A percentile compares a stretch with the other conserved stretches of the same genome.
These are phyloP conservation scores for Caenorhabditis briggsae DNA, from an alignment of 1,140 invertebrate genomes.

Conservation along the genomic window DNA sequence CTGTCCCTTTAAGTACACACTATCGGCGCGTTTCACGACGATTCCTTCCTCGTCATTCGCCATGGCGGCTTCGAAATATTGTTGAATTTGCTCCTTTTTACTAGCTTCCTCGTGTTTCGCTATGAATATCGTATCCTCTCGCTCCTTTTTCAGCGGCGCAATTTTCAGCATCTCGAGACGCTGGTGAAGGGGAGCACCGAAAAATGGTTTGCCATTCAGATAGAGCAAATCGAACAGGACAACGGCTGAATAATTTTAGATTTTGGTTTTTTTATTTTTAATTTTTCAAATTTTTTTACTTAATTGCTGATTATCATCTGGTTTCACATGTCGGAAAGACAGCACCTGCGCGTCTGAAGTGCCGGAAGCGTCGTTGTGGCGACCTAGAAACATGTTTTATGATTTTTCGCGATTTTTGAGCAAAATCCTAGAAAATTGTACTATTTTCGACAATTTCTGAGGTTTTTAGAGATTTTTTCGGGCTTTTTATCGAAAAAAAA, in stretches of 20 bases:
- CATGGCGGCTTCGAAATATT: constrained; percentile 48
- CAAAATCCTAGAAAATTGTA: too few relatives aligned
- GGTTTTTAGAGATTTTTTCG: too few relatives aligned
- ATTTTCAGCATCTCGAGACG: constrained; percentile 51
- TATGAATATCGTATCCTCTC: constrained; percentile 49
- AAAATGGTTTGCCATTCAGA: constrained; percentile 32
- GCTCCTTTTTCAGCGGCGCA: constrained; percentile 44
- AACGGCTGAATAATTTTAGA: neutral
- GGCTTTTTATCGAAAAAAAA: too few relatives aligned
- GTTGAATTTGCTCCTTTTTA: constrained; percentile 23
- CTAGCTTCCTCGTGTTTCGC: constrained; percentile 36
- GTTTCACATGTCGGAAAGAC: constrained; percentile 23
- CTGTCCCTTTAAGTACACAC: constrained; percentile 44
- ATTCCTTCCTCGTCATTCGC: constrained; percentile 57
- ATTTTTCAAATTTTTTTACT: too few relatives aligned
- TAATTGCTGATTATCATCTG: constrained; percentile 51
- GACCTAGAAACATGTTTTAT: constrained; percentile 2
- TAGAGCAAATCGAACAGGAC: constrained; percentile 57
- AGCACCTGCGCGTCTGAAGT: constrained; percentile 29
- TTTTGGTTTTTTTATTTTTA: too few relatives aligned
- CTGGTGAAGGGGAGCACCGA: constrained; percentile 38
- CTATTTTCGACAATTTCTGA: too few relatives aligned
- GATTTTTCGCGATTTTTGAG: neutral
- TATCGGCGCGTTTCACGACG: constrained; percentile 23
- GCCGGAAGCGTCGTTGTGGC: constrained; percentile 49